phyloP scores from a whole-genome alignment of 2,888 invertebrate species.

The Conomelus anceps region DNA sequence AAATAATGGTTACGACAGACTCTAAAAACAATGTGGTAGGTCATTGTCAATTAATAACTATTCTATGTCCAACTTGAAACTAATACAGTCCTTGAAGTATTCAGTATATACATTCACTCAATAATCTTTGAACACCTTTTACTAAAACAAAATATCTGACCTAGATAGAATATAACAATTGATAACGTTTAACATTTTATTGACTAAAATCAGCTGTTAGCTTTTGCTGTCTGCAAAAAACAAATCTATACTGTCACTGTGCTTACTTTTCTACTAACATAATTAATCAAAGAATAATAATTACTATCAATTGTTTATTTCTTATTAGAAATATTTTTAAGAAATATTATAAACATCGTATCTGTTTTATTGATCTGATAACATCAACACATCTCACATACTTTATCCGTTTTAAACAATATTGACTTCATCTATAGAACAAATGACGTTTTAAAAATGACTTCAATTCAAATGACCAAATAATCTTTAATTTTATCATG shows the following conservation, averaged over 20 bases:
- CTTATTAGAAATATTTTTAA: background rate
- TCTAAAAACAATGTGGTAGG: background rate
- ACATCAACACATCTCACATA: too few species aligned
- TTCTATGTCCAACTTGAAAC: background rate
- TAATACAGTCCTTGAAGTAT: background rate
- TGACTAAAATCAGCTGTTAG: conserved; percentile 6
- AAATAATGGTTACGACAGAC: background rate
- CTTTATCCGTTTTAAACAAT: too few species aligned
- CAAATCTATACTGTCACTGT: background rate
- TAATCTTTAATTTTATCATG: too few species aligned
- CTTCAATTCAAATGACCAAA: too few species aligned
- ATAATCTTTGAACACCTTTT: background rate
- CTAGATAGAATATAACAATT: background rate
- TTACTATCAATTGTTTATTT: background rate
- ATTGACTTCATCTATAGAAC: too few species aligned
- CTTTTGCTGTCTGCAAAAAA: background rate
- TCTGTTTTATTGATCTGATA: too few species aligned
- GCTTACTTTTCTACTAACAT: background rate
- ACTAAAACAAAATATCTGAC: background rate
- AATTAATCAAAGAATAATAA: background rate
- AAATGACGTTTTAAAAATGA: too few species aligned
- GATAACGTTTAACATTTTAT: conserved; percentile 4
- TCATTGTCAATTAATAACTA: background rate
- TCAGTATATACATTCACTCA: background rate
- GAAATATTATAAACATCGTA: too few species aligned